These are phyloP conservation scores for Eidolon helvum DNA, from an alignment of 2,113 vertebrate species.

Conservation along the genomic window DNA sequence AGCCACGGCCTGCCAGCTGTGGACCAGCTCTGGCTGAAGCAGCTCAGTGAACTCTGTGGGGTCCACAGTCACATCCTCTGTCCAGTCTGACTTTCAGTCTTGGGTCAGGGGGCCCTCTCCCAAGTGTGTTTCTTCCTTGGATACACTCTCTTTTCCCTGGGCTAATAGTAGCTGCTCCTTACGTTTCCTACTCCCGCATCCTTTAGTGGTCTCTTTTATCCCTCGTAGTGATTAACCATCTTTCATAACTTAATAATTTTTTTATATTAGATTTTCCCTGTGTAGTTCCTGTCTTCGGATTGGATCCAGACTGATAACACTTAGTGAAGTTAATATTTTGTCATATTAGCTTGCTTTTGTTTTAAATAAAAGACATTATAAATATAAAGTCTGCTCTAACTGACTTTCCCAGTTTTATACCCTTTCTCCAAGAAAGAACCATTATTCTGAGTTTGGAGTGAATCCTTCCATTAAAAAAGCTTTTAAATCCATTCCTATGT, in stretches of 20 bases:
- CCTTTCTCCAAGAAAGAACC: not conserved
- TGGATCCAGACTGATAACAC: not conserved
- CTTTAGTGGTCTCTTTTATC: not conserved
- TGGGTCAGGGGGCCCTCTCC: not conserved
- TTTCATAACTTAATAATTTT: not conserved
- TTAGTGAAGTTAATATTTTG: constrained; percentile 3
- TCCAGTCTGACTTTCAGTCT: not conserved
- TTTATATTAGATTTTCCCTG: not conserved
- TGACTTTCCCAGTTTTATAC: not conserved
- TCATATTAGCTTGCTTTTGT: not conserved
- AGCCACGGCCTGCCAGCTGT: not conserved
- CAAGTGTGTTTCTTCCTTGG: not conserved
- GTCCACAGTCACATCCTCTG: not conserved
- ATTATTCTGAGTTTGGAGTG: not conserved
- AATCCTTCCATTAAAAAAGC: not conserved
- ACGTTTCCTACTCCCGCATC: not conserved
- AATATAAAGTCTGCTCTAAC: not conserved
- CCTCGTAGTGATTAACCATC: not conserved
- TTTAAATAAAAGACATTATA: not conserved
- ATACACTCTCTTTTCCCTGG: not conserved
- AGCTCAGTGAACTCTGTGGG: not conserved
- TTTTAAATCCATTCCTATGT: not conserved
- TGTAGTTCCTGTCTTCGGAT: not conserved
- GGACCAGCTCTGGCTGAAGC: not conserved
- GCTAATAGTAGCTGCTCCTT: not conserved